Percentiles rank a stretch among this genome's conserved stretches.
These are phyloP conservation scores for Chloroceryle aenea DNA, from an alignment of 2,113 vertebrate species.

Conservation along the genomic window DNA sequence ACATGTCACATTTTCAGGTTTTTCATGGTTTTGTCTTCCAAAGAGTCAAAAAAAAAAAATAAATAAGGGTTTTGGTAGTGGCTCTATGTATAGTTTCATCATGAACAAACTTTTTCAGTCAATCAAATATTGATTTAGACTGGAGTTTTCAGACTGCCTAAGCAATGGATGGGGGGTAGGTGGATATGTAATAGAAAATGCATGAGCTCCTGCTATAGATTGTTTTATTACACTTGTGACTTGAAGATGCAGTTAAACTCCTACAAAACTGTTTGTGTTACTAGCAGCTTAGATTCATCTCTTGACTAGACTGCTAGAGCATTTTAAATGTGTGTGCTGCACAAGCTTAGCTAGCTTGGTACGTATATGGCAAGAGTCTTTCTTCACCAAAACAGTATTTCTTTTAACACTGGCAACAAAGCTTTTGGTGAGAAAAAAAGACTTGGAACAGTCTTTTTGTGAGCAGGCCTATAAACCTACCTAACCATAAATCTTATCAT, in stretches of 20 bases:
- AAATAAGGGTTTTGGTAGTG: not conserved
- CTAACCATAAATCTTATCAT: not conserved
- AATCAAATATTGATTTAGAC: not conserved
- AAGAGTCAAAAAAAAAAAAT: slow-evolving; percentile 11
- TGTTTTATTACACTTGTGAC: not conserved
- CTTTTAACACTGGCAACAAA: not conserved
- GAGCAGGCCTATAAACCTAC: not conserved
- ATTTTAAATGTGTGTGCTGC: not conserved
- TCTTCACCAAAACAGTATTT: not conserved
- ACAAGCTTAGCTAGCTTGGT: not conserved
- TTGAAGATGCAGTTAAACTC: not conserved
- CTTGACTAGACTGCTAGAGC: not conserved
- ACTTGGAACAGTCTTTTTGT: not conserved
- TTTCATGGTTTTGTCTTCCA: not conserved
- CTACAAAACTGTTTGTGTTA: not conserved
- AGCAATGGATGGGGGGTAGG: not conserved
- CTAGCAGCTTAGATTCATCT: not conserved
- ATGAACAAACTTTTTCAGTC: not conserved
- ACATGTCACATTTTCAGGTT: not conserved
- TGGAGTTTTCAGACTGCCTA: not conserved
- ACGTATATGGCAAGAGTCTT: not conserved
- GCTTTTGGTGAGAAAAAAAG: not conserved
- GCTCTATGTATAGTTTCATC: not conserved
- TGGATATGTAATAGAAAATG: not conserved
- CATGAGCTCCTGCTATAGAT: not conserved